These are phyloP conservation scores for Butorides virescens DNA, from an alignment of 2,113 vertebrate species.

Conservation along the genomic window DNA sequence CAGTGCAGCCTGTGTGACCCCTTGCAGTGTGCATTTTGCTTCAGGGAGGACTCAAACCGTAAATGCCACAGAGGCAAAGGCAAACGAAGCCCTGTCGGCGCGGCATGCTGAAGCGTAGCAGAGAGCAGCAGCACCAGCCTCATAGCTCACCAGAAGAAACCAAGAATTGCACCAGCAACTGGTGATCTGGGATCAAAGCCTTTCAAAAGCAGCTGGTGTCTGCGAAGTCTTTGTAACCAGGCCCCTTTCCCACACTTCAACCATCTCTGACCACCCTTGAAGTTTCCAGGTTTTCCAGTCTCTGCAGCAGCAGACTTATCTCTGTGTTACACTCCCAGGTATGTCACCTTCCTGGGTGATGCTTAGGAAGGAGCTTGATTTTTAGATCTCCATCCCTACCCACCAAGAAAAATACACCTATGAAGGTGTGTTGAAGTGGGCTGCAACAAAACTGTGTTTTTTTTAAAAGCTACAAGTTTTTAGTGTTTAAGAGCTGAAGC, in stretches of 20 bases:
- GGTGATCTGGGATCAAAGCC: neutral
- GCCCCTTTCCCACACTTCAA: neutral
- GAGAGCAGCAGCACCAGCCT: neutral
- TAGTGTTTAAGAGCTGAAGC: neutral
- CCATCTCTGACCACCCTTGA: neutral
- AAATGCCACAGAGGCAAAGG: neutral
- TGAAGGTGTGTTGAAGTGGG: neutral
- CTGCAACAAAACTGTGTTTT: neutral
- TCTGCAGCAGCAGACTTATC: neutral
- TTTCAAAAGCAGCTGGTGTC: neutral
- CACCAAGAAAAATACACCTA: neutral
- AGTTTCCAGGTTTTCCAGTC: neutral
- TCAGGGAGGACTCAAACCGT: neutral
- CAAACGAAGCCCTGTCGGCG: neutral
- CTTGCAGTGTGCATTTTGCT: neutral
- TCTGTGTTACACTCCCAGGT: neutral
- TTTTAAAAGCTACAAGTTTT: neutral
- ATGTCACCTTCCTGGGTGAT: neutral
- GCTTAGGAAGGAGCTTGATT: neutral
- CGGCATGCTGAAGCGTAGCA: neutral
- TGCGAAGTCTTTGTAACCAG: neutral
- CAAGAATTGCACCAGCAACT: neutral
- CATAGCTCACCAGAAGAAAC: neutral
- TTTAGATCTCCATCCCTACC: neutral
- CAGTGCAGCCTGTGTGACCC: neutral